Evolutionary conservation across 2,113 vertebrate genomes (phyloP).

Genomic region (Brachyhypopomus gauderio): DNA sequence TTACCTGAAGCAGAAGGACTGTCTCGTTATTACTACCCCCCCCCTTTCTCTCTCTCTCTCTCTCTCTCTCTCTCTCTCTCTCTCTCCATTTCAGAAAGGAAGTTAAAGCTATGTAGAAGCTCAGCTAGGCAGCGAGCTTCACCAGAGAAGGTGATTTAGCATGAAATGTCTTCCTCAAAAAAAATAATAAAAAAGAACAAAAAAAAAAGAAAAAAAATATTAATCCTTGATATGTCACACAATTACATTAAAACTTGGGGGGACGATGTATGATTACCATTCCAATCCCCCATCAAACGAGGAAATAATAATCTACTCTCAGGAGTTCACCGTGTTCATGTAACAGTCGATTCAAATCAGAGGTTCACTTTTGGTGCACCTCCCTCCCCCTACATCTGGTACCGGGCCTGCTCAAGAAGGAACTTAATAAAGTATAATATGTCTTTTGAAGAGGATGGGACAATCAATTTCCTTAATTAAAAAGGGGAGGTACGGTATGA

Average conservation of each 20-base stretch:
- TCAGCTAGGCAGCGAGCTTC: background rate
- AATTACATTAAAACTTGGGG: slow-evolving; percentile 45
- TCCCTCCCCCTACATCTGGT: slow-evolving; percentile 23
- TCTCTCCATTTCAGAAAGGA: background rate
- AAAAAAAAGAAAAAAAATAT: slow-evolving; percentile 12
- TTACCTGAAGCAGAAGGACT: slow-evolving; percentile 28
- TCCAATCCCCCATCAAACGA: slow-evolving; percentile 40
- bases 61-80: background rate
- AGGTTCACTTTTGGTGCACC: slow-evolving; percentile 17
- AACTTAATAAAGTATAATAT: slow-evolving; percentile 54
- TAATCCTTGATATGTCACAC: slow-evolving; percentile 28
- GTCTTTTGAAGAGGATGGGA: slow-evolving; percentile 49
- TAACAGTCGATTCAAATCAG: slow-evolving; percentile 51
- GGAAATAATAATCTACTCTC: slow-evolving; percentile 43
- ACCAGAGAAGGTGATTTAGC: slow-evolving; percentile 25
- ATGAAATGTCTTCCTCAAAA: background rate
- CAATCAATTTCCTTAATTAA: slow-evolving; percentile 57
- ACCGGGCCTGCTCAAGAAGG: slow-evolving; percentile 50
- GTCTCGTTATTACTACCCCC: slow-evolving; percentile 33
- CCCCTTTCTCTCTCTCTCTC: background rate
- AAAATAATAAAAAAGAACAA: background rate
- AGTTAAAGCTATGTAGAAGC: background rate
- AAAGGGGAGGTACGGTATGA: slow-evolving; percentile 24
- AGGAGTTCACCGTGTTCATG: slow-evolving; percentile 41
- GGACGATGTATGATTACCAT: slow-evolving; percentile 29